Percentiles rank a stretch among this genome's conserved stretches.
Evolutionary conservation across 1,140 invertebrate genomes (phyloP).

Genomic region (Delia radicum): DNA sequence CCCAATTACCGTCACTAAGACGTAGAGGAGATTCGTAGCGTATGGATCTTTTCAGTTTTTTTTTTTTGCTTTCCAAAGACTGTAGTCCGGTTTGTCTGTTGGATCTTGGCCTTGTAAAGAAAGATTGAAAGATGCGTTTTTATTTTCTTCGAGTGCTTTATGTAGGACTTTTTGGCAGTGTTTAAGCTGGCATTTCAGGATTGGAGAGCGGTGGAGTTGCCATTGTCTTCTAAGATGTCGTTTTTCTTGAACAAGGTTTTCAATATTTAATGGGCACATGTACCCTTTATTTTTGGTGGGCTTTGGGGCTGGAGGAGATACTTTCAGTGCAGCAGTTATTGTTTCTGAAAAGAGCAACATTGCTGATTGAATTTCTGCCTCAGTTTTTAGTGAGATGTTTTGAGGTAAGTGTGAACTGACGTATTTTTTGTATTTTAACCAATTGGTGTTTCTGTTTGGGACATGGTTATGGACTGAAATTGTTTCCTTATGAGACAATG

Average conservation of each 20-base stretch:
- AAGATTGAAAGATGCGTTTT: neutral
- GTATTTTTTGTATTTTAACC: neutral
- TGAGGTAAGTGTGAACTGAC: neutral
- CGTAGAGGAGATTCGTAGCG: neutral
- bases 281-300: neutral
- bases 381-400: neutral
- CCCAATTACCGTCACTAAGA: neutral
- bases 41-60: neutral
- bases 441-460: neutral
- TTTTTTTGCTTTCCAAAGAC: neutral
- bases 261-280: neutral
- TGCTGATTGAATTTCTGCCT: neutral
- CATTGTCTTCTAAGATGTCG: neutral
- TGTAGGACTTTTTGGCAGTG: neutral
- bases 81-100: neutral
- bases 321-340: neutral
- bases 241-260: neutral
- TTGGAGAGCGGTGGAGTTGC: neutral
- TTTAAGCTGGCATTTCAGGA: neutral
- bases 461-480: neutral
- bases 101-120: neutral
- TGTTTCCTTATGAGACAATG: neutral
- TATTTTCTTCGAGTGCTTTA: neutral
- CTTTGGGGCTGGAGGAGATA: neutral
- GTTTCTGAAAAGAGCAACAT: neutral